Base-by-base conservation (phyloP, 2,888 invertebrate genomes). In the Synanthedon vespiformis region DNA sequence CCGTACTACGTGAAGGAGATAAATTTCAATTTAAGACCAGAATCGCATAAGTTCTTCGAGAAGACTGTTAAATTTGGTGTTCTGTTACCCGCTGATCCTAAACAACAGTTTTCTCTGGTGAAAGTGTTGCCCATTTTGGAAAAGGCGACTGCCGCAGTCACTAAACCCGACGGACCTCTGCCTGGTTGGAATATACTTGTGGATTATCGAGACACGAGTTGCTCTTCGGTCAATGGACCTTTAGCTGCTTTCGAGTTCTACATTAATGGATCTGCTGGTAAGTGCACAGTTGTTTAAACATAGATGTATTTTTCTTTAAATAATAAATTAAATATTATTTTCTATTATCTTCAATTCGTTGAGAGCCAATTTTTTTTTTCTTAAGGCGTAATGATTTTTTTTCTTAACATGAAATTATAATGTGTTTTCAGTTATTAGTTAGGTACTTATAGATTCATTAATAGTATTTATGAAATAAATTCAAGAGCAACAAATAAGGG, bases 181-280 rank as follows among this genome's bases (percentile, higher is more conserved):
- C 90, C 92, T 0, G 91, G 90, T n/a, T 92, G 93, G 89, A 89
- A 88, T 53, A 90, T 94, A 54, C 80, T 89, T 51, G 89, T 94
- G 2, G 90, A 91, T 56, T 90, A 92, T 61, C 82, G 92, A 57
- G 93, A 95, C 65, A 93, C 94, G 0, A 88, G 90, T 51, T 94
- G 94, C 70, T 94, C 94, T 27, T 94, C 94, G 3, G 91, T 91
- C 0, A 89, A 90, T 62, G 95, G 94, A 1, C 93, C 94, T 0
- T 80, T 95, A 52, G 93, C 92, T 6, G 94, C 94, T 22, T 92
- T 95, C 70, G 93, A 95, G 59, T 91, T 93, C 65, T 92, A 92
- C 74, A 89, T 90, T 61, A 90, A 91, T 61, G 88, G 89, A 56
- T 88, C 89, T 51, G 91, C 91, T 77, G 92, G 92, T 92, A 74